These are phyloP conservation scores for Labroides dimidiatus DNA, from an alignment of 2,797 vertebrate genomes.

Conservation along the genomic window DNA sequence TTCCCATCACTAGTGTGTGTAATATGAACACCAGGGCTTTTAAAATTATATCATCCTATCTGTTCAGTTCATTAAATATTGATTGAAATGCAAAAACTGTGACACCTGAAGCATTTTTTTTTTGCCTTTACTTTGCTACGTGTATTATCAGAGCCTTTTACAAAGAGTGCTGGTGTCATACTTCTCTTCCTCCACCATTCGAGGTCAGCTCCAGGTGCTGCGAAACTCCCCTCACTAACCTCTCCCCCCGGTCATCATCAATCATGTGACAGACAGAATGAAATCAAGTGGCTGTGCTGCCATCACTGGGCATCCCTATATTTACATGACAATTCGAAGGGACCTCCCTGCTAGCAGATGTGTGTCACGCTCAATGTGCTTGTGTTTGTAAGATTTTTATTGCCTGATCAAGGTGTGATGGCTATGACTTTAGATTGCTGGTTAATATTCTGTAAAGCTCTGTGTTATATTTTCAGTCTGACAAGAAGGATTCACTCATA, in stretches of 20 bases:
- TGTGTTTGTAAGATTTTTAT: slow-evolving; percentile 37
- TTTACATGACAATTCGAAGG: slow-evolving; percentile 81
- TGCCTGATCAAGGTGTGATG: slow-evolving; percentile 12
- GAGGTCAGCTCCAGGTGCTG: slow-evolving; percentile 66
- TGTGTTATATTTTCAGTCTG: too few species aligned
- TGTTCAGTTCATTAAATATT: too few species aligned
- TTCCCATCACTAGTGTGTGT: not conserved
- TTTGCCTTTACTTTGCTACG: too few species aligned
- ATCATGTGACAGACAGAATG: slow-evolving; percentile 87
- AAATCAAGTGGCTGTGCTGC: slow-evolving; percentile 82
- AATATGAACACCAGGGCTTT: too few species aligned
- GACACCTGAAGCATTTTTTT: too few species aligned
- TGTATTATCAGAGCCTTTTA: slow-evolving; percentile 40
- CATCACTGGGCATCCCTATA: slow-evolving; percentile 75
- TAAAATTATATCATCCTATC: too few species aligned
- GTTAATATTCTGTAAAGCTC: not conserved
- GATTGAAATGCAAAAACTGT: too few species aligned
- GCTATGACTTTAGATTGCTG: not conserved
- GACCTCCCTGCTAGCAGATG: slow-evolving; percentile 66
- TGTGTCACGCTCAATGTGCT: slow-evolving; percentile 42
- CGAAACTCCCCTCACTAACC: slow-evolving; percentile 80
- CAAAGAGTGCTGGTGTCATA: slow-evolving; percentile 16
- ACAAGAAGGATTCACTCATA: too few species aligned
- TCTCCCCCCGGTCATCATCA: slow-evolving; percentile 88
- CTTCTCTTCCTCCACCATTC: slow-evolving; percentile 6